Base-by-base conservation (phyloP, 2,888 invertebrate genomes). In the Tinea semifulvella region DNA sequence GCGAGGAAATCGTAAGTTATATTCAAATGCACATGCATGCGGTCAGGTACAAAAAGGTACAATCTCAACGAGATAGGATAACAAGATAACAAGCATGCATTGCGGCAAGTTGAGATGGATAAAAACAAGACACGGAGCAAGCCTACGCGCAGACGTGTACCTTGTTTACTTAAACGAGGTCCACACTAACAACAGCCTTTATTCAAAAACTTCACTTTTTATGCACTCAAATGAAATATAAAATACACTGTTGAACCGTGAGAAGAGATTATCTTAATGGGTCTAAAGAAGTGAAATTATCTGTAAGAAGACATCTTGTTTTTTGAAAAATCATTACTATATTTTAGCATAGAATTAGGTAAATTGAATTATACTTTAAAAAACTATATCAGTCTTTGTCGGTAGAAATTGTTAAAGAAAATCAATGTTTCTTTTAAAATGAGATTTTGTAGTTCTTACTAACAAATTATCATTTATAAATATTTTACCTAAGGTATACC, bases 131-230 rank as follows among this genome's bases (percentile, higher is more conserved):
- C 68, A 57, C 56, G 65, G 65, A 65, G 45, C 43, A 39, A 45
- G 66, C 68, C 72, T 68, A 69, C 71, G 63, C 67, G 63, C 61
- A 56, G 64, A 68, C 69, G 59, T 67, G 71, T 67, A 71, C 65
- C 71, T 75, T 74, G 75, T 79, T 77, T 76, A 75, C 77, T 74
- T 76, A 76, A 76, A 75, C 75, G 72, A 71, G 68, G 60, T 55
- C 61, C 60, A 65, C 66, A 68, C 65, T 71, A 58, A 58, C 40
- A 40, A 40, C 40, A 40, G 7, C 6, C 40, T 40, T 40, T 22
- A 40, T 40, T 40, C 40, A 40, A 40, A 35, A 40, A 40, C 40
- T 40, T 14, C 20, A 13, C 22, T 40, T 40, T 40, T 40, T 40
- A 40, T 40, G 10, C 18, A 36, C 16, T 45, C 31, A 13, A 6